phyloP scores from a whole-genome alignment of 2,113 vertebrate species.

The Vulpes vulpes region DNA sequence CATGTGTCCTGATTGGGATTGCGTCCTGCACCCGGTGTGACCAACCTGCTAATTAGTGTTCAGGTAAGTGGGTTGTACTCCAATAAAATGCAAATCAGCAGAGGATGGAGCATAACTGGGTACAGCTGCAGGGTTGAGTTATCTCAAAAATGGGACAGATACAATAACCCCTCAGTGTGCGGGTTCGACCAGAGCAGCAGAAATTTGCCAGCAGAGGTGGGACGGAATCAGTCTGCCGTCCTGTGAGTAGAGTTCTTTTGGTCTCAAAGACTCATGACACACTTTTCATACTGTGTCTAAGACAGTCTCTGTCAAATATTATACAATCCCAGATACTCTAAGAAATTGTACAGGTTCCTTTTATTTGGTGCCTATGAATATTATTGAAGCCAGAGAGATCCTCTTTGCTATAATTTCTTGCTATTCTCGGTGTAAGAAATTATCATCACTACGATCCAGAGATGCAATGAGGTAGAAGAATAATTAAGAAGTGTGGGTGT shows the following conservation, averaged over 20 bases:
- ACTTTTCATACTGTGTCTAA: neutral
- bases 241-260: neutral
- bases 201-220: neutral
- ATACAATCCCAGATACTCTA: neutral
- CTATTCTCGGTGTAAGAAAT: neutral
- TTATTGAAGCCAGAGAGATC: neutral
- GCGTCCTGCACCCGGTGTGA: neutral
- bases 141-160: neutral
- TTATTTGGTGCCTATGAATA: neutral
- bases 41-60: neutral
- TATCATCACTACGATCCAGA: neutral
- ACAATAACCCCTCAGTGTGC: neutral
- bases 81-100: neutral
- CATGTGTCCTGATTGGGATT: neutral
- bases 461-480: neutral
- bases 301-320: neutral
- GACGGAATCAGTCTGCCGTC: neutral
- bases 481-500: neutral
- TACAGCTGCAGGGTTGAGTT: neutral
- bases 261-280: too few relatives aligned
- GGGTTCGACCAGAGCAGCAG: neutral
- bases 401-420: neutral
- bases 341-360: neutral
- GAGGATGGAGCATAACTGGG: too few relatives aligned
- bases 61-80: neutral